phyloP scores from a whole-genome alignment of 2,113 vertebrate genomes.

The Aptenodytes forsteri region DNA sequence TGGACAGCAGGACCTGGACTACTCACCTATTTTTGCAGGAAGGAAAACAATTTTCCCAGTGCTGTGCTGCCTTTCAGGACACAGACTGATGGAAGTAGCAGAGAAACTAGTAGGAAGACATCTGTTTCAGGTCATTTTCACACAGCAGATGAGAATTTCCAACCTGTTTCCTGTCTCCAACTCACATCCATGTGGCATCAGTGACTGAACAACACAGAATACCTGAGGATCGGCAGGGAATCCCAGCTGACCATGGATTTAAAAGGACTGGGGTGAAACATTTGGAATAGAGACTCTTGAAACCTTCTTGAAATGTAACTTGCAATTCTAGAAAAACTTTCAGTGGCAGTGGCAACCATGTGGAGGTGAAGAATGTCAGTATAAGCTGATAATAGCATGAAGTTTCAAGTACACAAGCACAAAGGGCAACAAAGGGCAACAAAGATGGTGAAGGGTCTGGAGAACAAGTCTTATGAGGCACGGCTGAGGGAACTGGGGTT shows the following conservation, averaged over 20 bases:
- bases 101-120: not conserved
- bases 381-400: not conserved
- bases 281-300: not conserved
- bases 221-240: not conserved
- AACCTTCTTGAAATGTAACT: not conserved
- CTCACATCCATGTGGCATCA: not conserved
- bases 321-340: not conserved
- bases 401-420: not conserved
- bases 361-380: not conserved
- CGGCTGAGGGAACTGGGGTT: too few relatives aligned
- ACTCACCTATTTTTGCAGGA: not conserved
- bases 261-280: not conserved
- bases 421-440: not conserved
- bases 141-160: not conserved
- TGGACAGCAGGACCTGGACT: not conserved
- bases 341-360: not conserved
- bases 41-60: not conserved
- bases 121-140: not conserved
- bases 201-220: not conserved
- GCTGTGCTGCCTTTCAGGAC: not conserved
- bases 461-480: too few relatives aligned
- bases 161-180: not conserved
- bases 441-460: too few relatives aligned
- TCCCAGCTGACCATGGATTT: not conserved
- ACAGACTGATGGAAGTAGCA: not conserved